Base-by-base conservation (phyloP, 2,888 invertebrate species). In the Pardosa pseudoannulata region DNA sequence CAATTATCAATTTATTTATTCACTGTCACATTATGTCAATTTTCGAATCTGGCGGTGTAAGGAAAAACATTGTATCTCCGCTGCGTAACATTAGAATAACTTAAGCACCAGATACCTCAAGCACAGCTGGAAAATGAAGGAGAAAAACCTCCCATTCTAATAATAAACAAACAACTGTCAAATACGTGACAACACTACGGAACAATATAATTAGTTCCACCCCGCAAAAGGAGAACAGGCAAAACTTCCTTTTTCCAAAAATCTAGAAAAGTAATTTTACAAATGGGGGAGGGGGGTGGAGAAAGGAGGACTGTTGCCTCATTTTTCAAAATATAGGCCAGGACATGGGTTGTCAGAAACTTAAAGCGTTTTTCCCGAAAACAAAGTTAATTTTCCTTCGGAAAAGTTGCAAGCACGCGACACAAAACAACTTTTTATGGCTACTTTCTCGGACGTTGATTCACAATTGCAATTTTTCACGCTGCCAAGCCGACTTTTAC, bases 321-420 rank as follows among this genome's bases (percentile, higher is more conserved):
- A 56, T 56, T 56, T 56, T 56, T 56, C 56, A 56, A 56, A 56
- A 19, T 56, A 23, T 56, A 56, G 56, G 56, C 56, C 56, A 56
- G 23, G 56, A 56, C 56, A 23, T 56, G 11, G 56, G 23, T 56
- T 56, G 56, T 56, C 56, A 56, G 23, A 56, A 23, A 56, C 19
- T 56, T 56, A 23, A 56, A 56, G 23, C 56, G 56, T 56, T 56
- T 56, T 56, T 56, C 56, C 23, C 1, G 56, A 23, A 56, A 56
- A 56, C 56, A 23, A 56, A 56, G 56, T 56, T 56, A 56, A 56
- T 56, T 56, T 56, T 56, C 23, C 56, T 56, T 56, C 56, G 56
- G n/a, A n/a, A 56, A 56, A 56, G 56, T 56, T 56, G 23, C 56
- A 23, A 56, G 56, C 56, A 56, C 56, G 56, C 56, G 11, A 56